A percentile compares a stretch with the other conserved stretches of the same genome.
Conservation (phyloP, 2,888 invertebrate genomes). For the Podotricha telesiphe region DNA sequence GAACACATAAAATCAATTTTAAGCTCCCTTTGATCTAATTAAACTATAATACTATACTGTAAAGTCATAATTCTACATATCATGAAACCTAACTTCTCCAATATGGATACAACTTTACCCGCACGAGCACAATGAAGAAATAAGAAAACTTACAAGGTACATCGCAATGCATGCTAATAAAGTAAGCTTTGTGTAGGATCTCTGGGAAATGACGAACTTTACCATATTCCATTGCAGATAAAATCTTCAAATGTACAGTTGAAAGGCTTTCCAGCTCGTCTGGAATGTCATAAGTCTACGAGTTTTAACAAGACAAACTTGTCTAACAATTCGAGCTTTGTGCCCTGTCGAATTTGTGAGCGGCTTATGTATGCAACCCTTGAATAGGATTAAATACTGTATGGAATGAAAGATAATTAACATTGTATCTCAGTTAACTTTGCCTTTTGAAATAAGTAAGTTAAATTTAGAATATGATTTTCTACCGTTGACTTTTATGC, state of each 20-base stretch:
- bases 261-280: constrained; percentile 51
- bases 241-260: constrained; percentile 47
- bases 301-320: constrained; percentile 73
- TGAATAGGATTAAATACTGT: constrained; percentile 54
- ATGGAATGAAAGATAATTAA: constrained; percentile 50
- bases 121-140: constrained; percentile 6
- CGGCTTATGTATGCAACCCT: constrained; percentile 64
- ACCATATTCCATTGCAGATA: constrained; percentile 44
- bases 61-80: background rate
- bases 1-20: too few relatives aligned
- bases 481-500: background rate
- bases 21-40: too few relatives aligned
- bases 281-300: constrained; percentile 54
- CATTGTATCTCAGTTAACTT: constrained; percentile 42
- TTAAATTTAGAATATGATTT: background rate
- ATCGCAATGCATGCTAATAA: constrained; percentile 23
- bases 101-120: background rate
- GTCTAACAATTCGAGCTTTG: constrained; percentile 63
- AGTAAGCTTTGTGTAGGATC: constrained; percentile 29
- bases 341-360: constrained; percentile 60
- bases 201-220: constrained; percentile 39
- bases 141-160: constrained; percentile 23
- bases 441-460: constrained; percentile 11
- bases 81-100: background rate
- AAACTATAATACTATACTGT: too few relatives aligned